Evolutionary conservation across 2,113 vertebrate species (phyloP).

Genomic region (Semicossyphus pulcher): DNA sequence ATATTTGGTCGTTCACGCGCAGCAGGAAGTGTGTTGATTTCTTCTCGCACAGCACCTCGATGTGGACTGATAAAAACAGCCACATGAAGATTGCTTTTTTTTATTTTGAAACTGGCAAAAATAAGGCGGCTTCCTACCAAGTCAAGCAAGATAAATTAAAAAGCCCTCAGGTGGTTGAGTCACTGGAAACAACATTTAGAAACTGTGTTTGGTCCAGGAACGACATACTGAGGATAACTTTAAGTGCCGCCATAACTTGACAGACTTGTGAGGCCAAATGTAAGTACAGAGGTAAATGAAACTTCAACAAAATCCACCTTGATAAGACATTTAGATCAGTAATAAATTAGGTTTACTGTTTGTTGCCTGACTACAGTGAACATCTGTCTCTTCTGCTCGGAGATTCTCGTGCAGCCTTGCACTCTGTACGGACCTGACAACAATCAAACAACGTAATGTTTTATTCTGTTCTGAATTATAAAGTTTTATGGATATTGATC

Average conservation of each 20-base stretch:
- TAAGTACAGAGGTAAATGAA: background rate
- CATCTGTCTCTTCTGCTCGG: no score
- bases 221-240: background rate
- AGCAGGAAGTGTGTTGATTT: slow-evolving; percentile 16
- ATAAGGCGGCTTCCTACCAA: slow-evolving; percentile 1
- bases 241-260: background rate
- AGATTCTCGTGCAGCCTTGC: no score
- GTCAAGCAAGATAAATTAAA: slow-evolving; percentile 33
- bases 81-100: slow-evolving; percentile 4
- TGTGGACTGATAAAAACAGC: slow-evolving; percentile 38
- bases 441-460: no score
- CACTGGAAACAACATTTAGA: slow-evolving; percentile 44
- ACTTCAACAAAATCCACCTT: background rate
- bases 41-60: background rate
- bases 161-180: slow-evolving; percentile 13
- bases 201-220: slow-evolving; percentile 4
- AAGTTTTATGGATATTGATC: slow-evolving; percentile 15
- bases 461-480: no score
- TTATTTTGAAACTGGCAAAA: slow-evolving; percentile 42
- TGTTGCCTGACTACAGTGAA: no score
- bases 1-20: slow-evolving; percentile 42
- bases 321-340: no score
- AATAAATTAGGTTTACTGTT: no score
- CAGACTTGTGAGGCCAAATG: background rate
- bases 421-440: no score